These are phyloP conservation scores for Rynchops niger DNA, from an alignment of 2,113 vertebrate species.

Conservation along the genomic window DNA sequence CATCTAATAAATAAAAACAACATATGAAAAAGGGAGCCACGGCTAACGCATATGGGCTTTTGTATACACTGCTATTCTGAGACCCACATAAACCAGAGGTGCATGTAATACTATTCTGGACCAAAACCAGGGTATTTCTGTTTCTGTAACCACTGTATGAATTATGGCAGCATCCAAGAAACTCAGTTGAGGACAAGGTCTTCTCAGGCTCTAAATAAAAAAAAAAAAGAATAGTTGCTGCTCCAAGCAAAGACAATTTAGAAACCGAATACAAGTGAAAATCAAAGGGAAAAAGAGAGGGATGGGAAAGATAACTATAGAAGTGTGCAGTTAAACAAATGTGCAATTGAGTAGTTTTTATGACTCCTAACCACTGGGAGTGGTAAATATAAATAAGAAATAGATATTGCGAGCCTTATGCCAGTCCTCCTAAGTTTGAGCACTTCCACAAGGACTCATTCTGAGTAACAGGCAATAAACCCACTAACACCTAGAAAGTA, in stretches of 20 bases:
- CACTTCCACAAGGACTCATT: background rate
- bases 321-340: background rate
- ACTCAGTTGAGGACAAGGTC: background rate
- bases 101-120: background rate
- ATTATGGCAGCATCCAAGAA: background rate
- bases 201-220: background rate
- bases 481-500: background rate
- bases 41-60: background rate
- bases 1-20: slow-evolving; percentile 49
- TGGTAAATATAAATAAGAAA: background rate
- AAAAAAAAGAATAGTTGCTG: background rate
- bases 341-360: background rate
- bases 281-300: background rate
- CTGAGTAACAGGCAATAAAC: background rate
- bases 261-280: background rate
- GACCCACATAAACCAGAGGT: background rate
- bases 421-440: background rate
- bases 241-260: background rate
- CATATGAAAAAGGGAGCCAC: background rate
- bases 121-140: background rate
- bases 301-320: background rate
- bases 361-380: background rate
- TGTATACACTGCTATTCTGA: background rate
- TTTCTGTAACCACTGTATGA: background rate
- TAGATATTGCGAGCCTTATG: background rate